A percentile compares a stretch with the other conserved stretches of the same genome.
Evolutionary conservation across 2,888 invertebrate genomes (phyloP).

Genomic region (Acrobasis repandana): DNA sequence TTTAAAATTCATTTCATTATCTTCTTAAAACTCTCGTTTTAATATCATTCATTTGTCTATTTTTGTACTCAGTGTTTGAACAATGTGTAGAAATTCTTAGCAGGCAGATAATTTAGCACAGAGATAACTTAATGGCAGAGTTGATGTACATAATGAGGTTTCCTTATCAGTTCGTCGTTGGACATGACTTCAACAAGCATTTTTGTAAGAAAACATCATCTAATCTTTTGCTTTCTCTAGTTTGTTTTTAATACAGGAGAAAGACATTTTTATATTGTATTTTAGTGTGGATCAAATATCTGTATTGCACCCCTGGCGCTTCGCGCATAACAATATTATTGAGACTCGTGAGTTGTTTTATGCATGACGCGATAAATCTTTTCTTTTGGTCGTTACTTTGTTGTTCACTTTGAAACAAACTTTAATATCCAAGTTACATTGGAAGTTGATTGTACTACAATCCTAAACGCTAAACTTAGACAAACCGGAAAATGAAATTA

Average conservation of each 20-base stretch:
- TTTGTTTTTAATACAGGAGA: not conserved
- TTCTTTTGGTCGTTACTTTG: slow-evolving; percentile 42
- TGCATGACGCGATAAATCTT: slow-evolving; percentile 49
- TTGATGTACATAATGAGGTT: slow-evolving; percentile 31
- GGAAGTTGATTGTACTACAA: not conserved
- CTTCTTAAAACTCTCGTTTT: not conserved
- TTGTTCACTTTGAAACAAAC: not conserved
- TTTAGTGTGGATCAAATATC: not conserved
- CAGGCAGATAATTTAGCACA: slow-evolving; percentile 36
- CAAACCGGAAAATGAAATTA: not conserved
- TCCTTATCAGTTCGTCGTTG: slow-evolving; percentile 39
- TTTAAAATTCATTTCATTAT: not conserved
- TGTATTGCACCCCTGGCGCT: slow-evolving; percentile 36
- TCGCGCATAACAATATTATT: slow-evolving; percentile 54
- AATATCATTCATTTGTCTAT: slow-evolving; percentile 10
- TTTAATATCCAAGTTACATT: not conserved
- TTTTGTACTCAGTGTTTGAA: slow-evolving; percentile 22
- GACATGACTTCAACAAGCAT: slow-evolving; percentile 41
- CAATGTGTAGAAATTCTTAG: slow-evolving; percentile 27
- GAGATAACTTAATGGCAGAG: slow-evolving; percentile 43
- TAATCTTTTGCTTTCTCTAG: not conserved
- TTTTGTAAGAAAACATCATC: slow-evolving; percentile 23
- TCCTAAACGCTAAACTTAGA: not conserved
- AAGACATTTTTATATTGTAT: not conserved
- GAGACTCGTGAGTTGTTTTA: slow-evolving; percentile 47